A percentile compares a stretch with the other conserved stretches of the same genome.
These are phyloP conservation scores for Drosophila serrata DNA, from an alignment of 1,140 invertebrate genomes.

Conservation along the genomic window DNA sequence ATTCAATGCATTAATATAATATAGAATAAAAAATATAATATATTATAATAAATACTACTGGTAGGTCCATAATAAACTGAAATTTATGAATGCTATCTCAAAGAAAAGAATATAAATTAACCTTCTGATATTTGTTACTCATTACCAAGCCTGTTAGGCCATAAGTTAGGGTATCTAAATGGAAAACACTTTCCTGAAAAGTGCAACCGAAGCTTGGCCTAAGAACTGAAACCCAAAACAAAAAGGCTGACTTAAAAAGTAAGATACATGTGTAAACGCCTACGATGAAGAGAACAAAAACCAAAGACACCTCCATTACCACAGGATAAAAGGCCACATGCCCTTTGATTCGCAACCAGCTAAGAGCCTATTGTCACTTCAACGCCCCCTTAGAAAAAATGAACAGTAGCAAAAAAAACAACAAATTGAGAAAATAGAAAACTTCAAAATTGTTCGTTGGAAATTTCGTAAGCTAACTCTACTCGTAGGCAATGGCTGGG, in stretches of 20 bases:
- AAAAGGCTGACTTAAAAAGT: constrained; percentile 3
- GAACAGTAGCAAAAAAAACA: background rate
- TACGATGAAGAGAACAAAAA: background rate
- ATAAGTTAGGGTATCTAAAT: background rate
- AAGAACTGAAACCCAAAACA: background rate
- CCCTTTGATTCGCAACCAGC: constrained; percentile 20
- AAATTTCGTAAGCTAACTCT: constrained; percentile 10
- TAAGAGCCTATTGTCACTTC: constrained; percentile 27
- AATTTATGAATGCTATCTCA: too few species aligned
- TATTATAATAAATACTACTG: background rate
- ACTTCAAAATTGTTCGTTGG: constrained; percentile 9
- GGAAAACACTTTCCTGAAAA: background rate
- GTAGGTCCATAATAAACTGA: background rate
- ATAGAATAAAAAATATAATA: too few species aligned
- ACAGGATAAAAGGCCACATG: constrained; percentile 6
- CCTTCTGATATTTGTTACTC: too few species aligned
- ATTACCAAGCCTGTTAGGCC: background rate
- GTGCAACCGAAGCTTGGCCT: constrained; percentile 8
- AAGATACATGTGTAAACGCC: constrained; percentile 11
- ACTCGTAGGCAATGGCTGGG: constrained; percentile 37
- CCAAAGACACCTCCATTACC: constrained; percentile 23
- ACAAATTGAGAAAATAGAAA: background rate
- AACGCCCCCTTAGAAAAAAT: background rate
- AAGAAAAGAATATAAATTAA: background rate
- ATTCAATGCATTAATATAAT: too few species aligned